These are phyloP conservation scores for Dusona sp. DNA, from an alignment of 2,888 invertebrate genomes.

Conservation along the genomic window DNA sequence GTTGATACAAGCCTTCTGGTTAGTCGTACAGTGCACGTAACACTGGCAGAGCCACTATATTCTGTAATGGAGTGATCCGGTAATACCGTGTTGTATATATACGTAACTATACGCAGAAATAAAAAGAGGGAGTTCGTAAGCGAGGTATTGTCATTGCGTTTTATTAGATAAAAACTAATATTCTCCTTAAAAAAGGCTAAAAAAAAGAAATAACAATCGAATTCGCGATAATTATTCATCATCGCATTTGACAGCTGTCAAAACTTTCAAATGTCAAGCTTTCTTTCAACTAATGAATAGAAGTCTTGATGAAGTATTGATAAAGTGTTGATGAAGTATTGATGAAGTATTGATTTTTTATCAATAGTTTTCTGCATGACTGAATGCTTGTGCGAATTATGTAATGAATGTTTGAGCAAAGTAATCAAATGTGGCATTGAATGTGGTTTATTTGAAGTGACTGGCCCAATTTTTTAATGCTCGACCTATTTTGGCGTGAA, in stretches of 20 bases:
- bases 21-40: constrained; percentile 27
- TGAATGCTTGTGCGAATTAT: neutral
- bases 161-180: neutral
- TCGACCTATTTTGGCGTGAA: neutral
- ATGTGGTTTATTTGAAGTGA: neutral
- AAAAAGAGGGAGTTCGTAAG: constrained; percentile 10
- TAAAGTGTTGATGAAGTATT: too few relatives aligned
- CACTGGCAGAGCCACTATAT: constrained; percentile 25
- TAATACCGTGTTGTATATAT: neutral
- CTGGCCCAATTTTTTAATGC: neutral
- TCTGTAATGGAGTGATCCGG: neutral
- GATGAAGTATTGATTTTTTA: neutral
- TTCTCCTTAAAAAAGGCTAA: neutral
- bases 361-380: neutral
- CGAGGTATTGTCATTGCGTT: neutral
- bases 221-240: too few relatives aligned
- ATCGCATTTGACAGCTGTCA: neutral
- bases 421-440: neutral
- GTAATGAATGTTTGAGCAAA: neutral
- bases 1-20: neutral
- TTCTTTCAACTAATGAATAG: neutral
- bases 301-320: neutral
- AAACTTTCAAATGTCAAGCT: neutral
- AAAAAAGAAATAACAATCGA: neutral
- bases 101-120: neutral